These are phyloP conservation scores for Tineola bisselliella DNA, from an alignment of 2,888 invertebrate genomes.

Conservation along the genomic window DNA sequence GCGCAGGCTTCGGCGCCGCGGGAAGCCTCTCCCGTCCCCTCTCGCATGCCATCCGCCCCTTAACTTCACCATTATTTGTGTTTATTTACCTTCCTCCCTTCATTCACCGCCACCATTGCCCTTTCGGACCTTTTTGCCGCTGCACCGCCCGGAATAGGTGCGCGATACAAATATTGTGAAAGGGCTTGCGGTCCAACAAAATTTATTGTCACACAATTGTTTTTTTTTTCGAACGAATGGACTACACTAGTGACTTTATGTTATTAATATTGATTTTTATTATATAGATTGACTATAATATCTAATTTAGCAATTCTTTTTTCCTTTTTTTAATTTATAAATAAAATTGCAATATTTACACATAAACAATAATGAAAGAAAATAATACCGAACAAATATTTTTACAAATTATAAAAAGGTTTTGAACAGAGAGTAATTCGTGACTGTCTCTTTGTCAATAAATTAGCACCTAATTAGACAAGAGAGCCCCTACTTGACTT, in stretches of 20 bases:
- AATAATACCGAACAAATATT: neutral
- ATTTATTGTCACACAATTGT: slow-evolving; percentile 63
- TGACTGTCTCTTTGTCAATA: slow-evolving; percentile 19
- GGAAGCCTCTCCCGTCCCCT: slow-evolving; percentile 23
- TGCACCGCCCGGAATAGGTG: slow-evolving; percentile 33
- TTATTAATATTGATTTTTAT: neutral
- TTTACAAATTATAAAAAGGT: slow-evolving; percentile 3
- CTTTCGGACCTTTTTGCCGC: slow-evolving; percentile 66
- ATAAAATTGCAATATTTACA: too few relatives aligned
- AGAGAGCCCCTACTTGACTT: neutral
- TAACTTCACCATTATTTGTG: slow-evolving; percentile 62
- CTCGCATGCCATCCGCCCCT: slow-evolving; percentile 13
- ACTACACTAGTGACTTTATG: neutral
- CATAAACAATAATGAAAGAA: too few relatives aligned
- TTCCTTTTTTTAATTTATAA: too few relatives aligned
- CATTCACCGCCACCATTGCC: slow-evolving; percentile 62
- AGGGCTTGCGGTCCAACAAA: slow-evolving; percentile 61
- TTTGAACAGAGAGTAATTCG: slow-evolving; percentile 1
- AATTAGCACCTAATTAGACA: slow-evolving; percentile 25
- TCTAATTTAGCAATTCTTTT: too few relatives aligned
- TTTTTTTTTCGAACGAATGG: slow-evolving; percentile 23
- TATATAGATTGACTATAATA: neutral
- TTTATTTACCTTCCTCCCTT: slow-evolving; percentile 69
- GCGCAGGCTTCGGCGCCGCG: slow-evolving; percentile 35
- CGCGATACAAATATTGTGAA: slow-evolving; percentile 67